Conservation (phyloP, 2,888 invertebrate species). For the Cataglyphis albicans region DNA sequence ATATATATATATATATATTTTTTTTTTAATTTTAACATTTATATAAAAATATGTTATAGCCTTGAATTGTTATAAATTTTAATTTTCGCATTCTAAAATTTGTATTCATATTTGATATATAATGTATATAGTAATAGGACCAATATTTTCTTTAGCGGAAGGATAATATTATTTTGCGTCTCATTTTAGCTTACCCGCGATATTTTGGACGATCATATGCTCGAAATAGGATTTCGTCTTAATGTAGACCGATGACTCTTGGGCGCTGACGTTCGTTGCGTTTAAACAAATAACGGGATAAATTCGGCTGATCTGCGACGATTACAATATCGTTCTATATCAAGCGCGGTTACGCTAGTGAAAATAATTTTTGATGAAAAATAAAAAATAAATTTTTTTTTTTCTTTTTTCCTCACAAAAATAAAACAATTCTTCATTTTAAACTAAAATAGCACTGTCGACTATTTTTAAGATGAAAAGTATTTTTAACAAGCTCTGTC, state of each 20-base stretch:
- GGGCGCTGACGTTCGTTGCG: slow-evolving; percentile 63
- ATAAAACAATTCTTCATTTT: too few relatives aligned
- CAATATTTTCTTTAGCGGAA: not conserved
- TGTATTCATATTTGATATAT: too few relatives aligned
- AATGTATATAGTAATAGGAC: not conserved
- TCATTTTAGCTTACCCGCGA: slow-evolving; percentile 35
- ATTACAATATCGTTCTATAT: slow-evolving; percentile 72
- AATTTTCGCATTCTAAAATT: not conserved
- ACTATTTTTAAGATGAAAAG: too few relatives aligned
- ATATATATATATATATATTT: not conserved
- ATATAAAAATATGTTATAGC: not conserved
- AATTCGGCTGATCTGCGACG: slow-evolving; percentile 59
- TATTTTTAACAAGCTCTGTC: too few relatives aligned
- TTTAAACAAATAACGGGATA: slow-evolving; percentile 71
- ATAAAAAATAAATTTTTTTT: not conserved
- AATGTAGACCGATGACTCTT: slow-evolving; percentile 54
- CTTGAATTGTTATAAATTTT: not conserved
- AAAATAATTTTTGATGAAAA: slow-evolving; percentile 44
- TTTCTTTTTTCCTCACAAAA: too few relatives aligned
- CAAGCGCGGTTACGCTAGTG: slow-evolving; percentile 47
- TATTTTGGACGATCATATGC: slow-evolving; percentile 56
- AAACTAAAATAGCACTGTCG: too few relatives aligned
- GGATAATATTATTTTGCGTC: slow-evolving; percentile 64
- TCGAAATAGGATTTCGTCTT: slow-evolving; percentile 64
- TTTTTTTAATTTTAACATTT: not conserved